Evolutionary conservation across 1,140 invertebrate species (phyloP).

Genomic region (Trissolcus basalis): DNA sequence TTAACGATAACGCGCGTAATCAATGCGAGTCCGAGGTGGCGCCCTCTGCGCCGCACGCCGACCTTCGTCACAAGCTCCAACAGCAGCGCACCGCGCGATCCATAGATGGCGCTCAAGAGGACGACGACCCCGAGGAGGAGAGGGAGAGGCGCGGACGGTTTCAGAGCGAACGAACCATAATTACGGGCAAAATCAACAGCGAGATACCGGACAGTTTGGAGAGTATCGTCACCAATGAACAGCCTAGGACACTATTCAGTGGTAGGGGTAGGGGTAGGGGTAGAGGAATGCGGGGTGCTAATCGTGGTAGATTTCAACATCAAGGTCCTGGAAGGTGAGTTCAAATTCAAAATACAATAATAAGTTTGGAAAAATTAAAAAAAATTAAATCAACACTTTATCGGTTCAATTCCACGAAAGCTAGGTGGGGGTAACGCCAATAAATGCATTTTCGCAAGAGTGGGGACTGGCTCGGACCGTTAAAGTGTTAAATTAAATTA

Average conservation of each 20-base stretch:
- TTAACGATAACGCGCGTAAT: slow-evolving; percentile 61
- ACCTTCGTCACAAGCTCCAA: slow-evolving; percentile 69
- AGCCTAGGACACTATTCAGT: slow-evolving; percentile 48
- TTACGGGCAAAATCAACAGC: slow-evolving; percentile 68
- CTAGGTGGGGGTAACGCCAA: too few relatives aligned
- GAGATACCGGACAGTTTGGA: slow-evolving; percentile 72
- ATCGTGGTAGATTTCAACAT: slow-evolving; percentile 62
- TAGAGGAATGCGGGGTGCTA: slow-evolving; percentile 49
- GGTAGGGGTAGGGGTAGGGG: slow-evolving; percentile 37
- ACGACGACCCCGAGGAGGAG: slow-evolving; percentile 71
- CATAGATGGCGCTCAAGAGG: slow-evolving; percentile 62
- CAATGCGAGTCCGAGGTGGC: slow-evolving; percentile 41
- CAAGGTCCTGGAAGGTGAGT: slow-evolving; percentile 52
- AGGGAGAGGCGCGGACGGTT: slow-evolving; percentile 71
- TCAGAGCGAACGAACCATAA: slow-evolving; percentile 68
- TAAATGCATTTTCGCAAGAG: too few relatives aligned
- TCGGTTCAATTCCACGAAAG: too few relatives aligned
- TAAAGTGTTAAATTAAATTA: too few relatives aligned
- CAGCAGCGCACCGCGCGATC: slow-evolving; percentile 57
- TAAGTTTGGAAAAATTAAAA: too few relatives aligned
- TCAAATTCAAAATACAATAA: too few relatives aligned
- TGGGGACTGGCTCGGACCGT: too few relatives aligned
- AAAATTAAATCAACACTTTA: too few relatives aligned
- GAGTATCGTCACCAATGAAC: slow-evolving; percentile 68
- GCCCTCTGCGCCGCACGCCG: slow-evolving; percentile 28